phyloP scores from a whole-genome alignment of 2,888 invertebrate species.

The Orchesellides sinensis region DNA sequence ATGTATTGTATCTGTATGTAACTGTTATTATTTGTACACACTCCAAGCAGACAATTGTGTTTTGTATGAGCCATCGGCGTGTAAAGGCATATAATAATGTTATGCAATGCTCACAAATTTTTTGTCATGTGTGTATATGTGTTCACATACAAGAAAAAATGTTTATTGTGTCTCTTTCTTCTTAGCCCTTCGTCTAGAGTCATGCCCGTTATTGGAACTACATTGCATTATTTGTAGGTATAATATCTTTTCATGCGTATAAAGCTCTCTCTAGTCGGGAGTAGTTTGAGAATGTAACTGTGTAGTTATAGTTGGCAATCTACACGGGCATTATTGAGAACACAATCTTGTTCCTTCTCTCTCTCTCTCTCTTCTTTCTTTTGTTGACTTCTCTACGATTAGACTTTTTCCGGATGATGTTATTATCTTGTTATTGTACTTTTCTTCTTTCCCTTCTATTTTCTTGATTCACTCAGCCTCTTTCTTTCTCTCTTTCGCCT shows the following conservation, averaged over 20 bases:
- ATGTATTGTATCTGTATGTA: too few species aligned
- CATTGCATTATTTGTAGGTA: too few species aligned
- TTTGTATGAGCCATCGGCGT: too few species aligned
- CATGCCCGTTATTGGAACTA: constrained; percentile 27
- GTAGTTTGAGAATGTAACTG: not conserved
- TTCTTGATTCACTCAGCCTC: not conserved
- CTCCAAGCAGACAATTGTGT: too few species aligned
- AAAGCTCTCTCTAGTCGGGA: not conserved
- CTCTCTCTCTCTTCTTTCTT: constrained; percentile 3
- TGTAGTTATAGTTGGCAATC: constrained; percentile 39
- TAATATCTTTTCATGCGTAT: constrained; percentile 13
- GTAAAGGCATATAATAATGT: too few species aligned
- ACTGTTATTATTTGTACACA: too few species aligned
- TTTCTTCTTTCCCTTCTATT: not conserved
- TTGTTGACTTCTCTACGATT: constrained; percentile 5
- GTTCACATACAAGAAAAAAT: not conserved
- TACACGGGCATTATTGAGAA: constrained; percentile 46
- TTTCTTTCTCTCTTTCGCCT: not conserved
- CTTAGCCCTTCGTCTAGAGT: not conserved
- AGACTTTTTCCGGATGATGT: constrained; percentile 34
- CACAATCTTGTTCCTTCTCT: constrained; percentile 37
- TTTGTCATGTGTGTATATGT: not conserved
- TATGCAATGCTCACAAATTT: not conserved
- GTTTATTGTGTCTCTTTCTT: not conserved
- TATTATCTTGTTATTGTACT: constrained; percentile 36